These are phyloP conservation scores for Cryptocephalus primarius DNA, from an alignment of 2,888 invertebrate genomes.

Conservation along the genomic window DNA sequence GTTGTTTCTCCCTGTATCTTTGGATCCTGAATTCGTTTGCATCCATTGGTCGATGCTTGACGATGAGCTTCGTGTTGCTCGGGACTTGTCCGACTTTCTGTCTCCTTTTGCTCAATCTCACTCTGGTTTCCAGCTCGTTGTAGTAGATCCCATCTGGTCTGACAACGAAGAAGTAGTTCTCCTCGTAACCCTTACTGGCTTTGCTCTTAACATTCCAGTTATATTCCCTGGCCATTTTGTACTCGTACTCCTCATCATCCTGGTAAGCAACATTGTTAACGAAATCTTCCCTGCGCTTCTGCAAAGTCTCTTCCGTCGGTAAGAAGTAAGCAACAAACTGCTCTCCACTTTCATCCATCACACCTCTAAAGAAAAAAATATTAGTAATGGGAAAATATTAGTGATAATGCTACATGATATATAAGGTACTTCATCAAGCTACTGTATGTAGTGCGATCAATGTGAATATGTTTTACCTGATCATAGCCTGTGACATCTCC, in stretches of 20 bases:
- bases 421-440: too few relatives aligned
- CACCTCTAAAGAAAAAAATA: slow-evolving; percentile 60
- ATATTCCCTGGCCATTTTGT: slow-evolving; percentile 95
- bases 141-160: slow-evolving; percentile 86
- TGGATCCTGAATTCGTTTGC: slow-evolving; percentile 80
- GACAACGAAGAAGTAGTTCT: slow-evolving; percentile 93
- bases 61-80: slow-evolving; percentile 75
- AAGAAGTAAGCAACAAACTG: slow-evolving; percentile 99
- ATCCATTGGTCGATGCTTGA: slow-evolving; percentile 80
- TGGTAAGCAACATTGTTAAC: slow-evolving; percentile 65
- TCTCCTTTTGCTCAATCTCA: slow-evolving; percentile 84
- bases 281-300: slow-evolving; percentile 77
- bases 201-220: slow-evolving; percentile 99
- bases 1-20: slow-evolving; percentile 71
- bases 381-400: slow-evolving; percentile 1
- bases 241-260: slow-evolving; percentile 90
- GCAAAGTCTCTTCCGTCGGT: slow-evolving; percentile 85
- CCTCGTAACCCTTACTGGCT: slow-evolving; percentile 65
- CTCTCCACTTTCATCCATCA: slow-evolving; percentile 97
- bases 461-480: slow-evolving; percentile 50
- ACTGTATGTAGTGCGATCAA: too few relatives aligned
- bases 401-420: too few relatives aligned
- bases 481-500: slow-evolving; percentile 99
- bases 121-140: slow-evolving; percentile 91
- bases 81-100: slow-evolving; percentile 56